Evolutionary conservation across 2,797 vertebrate genomes (phyloP), one percentile per base, ranked within the genome.

Genomic region (Danio kyathit): DNA sequence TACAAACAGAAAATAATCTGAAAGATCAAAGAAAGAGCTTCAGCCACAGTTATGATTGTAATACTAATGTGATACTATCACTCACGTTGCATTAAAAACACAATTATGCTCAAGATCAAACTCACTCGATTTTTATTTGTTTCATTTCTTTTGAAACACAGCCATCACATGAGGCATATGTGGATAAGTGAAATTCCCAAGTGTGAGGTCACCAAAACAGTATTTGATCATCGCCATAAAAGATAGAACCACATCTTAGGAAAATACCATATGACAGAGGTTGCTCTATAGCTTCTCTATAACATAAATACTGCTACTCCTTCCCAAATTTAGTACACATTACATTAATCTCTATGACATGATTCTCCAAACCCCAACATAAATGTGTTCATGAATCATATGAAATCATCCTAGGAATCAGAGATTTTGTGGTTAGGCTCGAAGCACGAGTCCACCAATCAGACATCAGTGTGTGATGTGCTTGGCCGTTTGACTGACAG

Each of bases 401-500:
- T 57, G 65, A 60, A 79, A 79, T 78, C 9, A 63, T 70, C 51
- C 38, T 72, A 76, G 61, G 66, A 77, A 56, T 71, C 59, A 67
- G 17, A 66, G 43, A 81, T 57, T 61, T 43, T 63, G 81, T 60
- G 73, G 74, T 80, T 73, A 38, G 70, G 61, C 57, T 79, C 17
- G 41, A 80, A 74, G 49, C n/a, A 60, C 80, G 80, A 70, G 59
- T 84, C 70, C 74, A 61, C 76, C 65, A 56, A 77, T 17, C 43
- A 78, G 54, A 75, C 67, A 54, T 79, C 74, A 59, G 78, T 75
- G 72, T 72, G 74, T 75, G 60, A 79, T 69, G 56, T 60, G 29
- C 21, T 79, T 73, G 63, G 79, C 44, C 44, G 6, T 72, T 40
- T 77, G 75, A 60, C 74, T 84, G 81, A 83, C 78, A 86, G 64